Base-by-base conservation (phyloP, 2,113 vertebrate genomes). In the Bombycilla garrulus region DNA sequence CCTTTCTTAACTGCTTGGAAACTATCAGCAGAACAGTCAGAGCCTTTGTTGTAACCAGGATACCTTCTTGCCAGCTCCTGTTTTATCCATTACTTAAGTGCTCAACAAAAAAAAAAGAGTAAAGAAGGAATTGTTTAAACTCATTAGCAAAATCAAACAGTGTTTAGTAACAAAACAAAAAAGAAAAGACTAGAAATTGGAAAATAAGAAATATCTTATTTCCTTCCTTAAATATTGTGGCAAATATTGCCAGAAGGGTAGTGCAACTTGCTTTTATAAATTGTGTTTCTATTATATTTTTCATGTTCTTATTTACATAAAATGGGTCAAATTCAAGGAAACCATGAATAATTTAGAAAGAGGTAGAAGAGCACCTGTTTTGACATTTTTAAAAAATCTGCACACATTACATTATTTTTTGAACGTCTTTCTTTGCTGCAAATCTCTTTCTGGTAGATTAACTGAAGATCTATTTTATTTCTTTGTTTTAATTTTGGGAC, bases 1-100 rank as follows among this genome's bases (percentile, higher is more conserved):
- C 86, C 91, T 98, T 97, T 97, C 95, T 93, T 94, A 96, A 97
- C 95, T 97, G 86, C 97, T 96, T 97, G 93, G 95, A 97, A 97
- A 96, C 94, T 93, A 95, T 95, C 93, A 97, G 93, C 95, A 92
- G 90, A 93, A 92, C 95, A 96, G 85, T 87, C 82, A 95, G 85
- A 73, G 69, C 86, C 96, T 91, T 71, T 7, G 13, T 71, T 95
- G 92, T 98, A 97, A 95, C 96, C 81, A 8, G 92, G 94, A 95
- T 97, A 97, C 95, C 94, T 97, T 93, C 88, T 96, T 97, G 73
- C 78, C 73, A 95, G 29, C 90, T 96, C 83, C 78, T 97, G 70
- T 93, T 97, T 97, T 96, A 92, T 94, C 92, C 97, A 90, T 97
- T 96, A 94, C 71, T 97, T 87, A 87, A 95, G 91, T 97, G 72